Percentiles rank a stretch among this genome's conserved stretches.
Evolutionary conservation across 2,113 vertebrate species (phyloP).

Genomic region (Podarcis muralis): DNA sequence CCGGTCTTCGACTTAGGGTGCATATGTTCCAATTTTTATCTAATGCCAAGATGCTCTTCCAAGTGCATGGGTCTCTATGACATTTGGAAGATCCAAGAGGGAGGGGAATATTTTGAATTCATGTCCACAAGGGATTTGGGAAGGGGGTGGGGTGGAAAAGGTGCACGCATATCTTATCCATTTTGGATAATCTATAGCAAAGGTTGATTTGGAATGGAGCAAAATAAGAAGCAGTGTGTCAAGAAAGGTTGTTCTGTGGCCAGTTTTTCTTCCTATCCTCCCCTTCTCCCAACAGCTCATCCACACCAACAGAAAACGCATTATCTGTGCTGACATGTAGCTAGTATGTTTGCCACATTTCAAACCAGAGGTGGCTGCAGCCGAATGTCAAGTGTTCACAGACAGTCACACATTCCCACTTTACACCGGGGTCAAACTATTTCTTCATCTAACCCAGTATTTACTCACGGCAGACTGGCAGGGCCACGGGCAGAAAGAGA

Average conservation of each 20-base stretch:
- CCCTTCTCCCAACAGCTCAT: too few species aligned
- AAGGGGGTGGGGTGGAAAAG: not conserved
- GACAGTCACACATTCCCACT: too few species aligned
- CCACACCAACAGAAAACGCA: not conserved
- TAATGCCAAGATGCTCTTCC: conserved; percentile 22
- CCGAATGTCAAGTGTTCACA: not conserved
- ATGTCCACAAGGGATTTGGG: not conserved
- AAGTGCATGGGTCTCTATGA: conserved; percentile 22
- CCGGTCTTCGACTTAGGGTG: not conserved
- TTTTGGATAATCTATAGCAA: not conserved
- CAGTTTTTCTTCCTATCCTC: too few species aligned
- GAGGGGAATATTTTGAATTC: conserved; percentile 34
- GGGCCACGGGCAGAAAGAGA: not conserved
- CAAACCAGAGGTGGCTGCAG: not conserved
- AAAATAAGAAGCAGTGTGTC: not conserved
- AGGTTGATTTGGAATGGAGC: not conserved
- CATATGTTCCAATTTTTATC: not conserved
- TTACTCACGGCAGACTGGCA: not conserved
- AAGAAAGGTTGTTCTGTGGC: not conserved
- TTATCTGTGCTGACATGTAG: not conserved
- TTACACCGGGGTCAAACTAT: not conserved
- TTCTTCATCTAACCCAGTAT: not conserved
- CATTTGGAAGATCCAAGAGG: conserved; percentile 46
- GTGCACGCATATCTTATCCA: not conserved
- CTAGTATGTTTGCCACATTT: too few species aligned